Percentiles rank a stretch among this genome's conserved stretches.
Conservation (phyloP, 2,113 vertebrate genomes). For the Peromyscus californicus region DNA sequence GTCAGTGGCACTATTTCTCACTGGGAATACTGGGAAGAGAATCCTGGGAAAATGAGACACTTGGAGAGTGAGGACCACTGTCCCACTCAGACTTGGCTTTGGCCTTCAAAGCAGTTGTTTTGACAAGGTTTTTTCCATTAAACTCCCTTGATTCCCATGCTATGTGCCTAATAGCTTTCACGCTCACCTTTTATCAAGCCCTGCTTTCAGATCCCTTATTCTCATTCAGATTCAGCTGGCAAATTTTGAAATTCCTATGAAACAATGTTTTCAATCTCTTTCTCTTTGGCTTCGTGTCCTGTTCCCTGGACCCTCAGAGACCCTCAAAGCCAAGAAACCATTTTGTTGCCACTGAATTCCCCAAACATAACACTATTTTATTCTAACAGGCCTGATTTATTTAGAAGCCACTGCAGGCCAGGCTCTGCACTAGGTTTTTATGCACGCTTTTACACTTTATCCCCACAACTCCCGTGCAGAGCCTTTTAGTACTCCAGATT, state of each 20-base stretch:
- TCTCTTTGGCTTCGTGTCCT: background rate
- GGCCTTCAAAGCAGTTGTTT: background rate
- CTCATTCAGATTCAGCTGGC: background rate
- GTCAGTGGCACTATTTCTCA: background rate
- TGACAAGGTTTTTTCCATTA: background rate
- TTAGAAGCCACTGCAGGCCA: background rate
- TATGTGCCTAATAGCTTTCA: background rate
- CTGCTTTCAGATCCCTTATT: background rate
- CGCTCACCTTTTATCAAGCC: background rate
- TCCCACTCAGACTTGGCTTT: background rate
- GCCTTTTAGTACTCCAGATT: background rate
- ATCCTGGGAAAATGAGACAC: background rate
- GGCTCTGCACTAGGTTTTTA: background rate
- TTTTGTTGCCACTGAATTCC: background rate
- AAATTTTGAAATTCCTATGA: background rate
- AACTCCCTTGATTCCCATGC: background rate
- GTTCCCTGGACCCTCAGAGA: background rate
- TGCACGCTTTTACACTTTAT: background rate
- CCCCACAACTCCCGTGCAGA: background rate
- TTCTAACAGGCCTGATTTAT: background rate
- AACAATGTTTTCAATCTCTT: background rate
- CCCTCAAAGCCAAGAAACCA: background rate
- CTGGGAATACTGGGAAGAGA: background rate
- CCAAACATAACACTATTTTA: background rate
- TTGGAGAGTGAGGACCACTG: background rate